A percentile compares a stretch with the other conserved stretches of the same genome.
These are phyloP conservation scores for Gymnorhina tibicen DNA, from an alignment of 2,113 vertebrate genomes.

Conservation along the genomic window DNA sequence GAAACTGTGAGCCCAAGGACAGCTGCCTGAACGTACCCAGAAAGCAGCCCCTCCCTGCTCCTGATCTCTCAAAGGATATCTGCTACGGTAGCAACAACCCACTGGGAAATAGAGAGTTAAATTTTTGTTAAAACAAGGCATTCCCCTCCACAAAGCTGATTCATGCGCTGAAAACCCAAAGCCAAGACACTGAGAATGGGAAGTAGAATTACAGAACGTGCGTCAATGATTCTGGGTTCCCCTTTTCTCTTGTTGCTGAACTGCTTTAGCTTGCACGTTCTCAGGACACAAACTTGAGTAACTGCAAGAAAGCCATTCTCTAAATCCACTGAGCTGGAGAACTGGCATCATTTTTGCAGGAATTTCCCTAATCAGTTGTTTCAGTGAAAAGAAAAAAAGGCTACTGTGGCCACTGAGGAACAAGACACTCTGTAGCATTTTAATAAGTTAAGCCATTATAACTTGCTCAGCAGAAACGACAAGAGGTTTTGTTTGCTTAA, in stretches of 20 bases:
- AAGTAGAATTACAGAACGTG: conserved; percentile 9
- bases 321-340: conserved; percentile 23
- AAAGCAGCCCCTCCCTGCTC: neutral
- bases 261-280: conserved; percentile 19
- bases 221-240: conserved; percentile 46
- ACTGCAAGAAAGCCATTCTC: conserved; percentile 27
- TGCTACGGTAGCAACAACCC: neutral
- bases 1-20: neutral
- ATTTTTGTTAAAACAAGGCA: neutral
- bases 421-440: neutral
- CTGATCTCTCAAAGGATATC: neutral
- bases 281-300: neutral
- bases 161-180: conserved; percentile 27
- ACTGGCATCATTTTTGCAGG: neutral
- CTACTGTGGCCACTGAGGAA: neutral
- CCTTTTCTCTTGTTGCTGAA: conserved; percentile 34
- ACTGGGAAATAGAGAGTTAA: neutral
- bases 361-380: conserved; percentile 35
- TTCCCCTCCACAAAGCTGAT: conserved; percentile 1
- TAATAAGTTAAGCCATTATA: conserved; percentile 24
- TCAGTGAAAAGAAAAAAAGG: neutral
- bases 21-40: neutral
- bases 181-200: conserved; percentile 15
- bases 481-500: conserved; percentile 50
- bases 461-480: conserved; percentile 40